phyloP scores from a whole-genome alignment of 2,797 vertebrate genomes.

The Liparis tanakae region DNA sequence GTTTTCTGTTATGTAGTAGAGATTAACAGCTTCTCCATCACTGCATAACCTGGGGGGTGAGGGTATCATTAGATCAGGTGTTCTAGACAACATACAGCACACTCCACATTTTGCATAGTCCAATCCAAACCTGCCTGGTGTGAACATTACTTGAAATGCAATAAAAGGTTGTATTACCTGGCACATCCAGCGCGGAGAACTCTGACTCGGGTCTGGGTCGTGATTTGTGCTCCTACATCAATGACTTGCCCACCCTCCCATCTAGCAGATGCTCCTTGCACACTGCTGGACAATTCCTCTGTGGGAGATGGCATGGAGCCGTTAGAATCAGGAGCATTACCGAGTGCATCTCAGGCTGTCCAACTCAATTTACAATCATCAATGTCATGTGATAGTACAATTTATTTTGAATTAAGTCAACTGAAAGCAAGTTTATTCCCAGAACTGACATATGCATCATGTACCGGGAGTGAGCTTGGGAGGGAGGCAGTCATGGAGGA shows the following conservation, averaged over 20 bases:
- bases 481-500: slow-evolving; percentile 94
- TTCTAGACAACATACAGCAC: background rate
- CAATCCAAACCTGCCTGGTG: background rate
- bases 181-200: slow-evolving; percentile 87
- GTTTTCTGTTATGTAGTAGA: slow-evolving; percentile 92
- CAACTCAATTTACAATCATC: background rate
- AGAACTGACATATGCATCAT: background rate
- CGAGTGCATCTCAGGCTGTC: background rate
- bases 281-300: slow-evolving; percentile 86
- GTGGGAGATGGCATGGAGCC: slow-evolving; percentile 10
- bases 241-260: slow-evolving; percentile 84
- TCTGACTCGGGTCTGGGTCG: slow-evolving; percentile 86
- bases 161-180: slow-evolving; percentile 68
- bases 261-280: slow-evolving; percentile 85
- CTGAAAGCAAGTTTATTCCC: background rate
- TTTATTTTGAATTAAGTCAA: background rate
- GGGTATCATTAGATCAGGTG: background rate
- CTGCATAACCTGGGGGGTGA: slow-evolving; percentile 85
- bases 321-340: background rate
- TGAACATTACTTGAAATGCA: background rate
- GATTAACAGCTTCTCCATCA: slow-evolving; percentile 85
- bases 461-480: slow-evolving; percentile 86
- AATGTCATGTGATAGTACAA: no score
- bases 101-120: background rate
- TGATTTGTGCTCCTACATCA: slow-evolving; percentile 78